A percentile compares a stretch with the other conserved stretches of the same genome.
Conservation (phyloP, 2,113 vertebrate species). For the Misgurnus mizolepis region DNA sequence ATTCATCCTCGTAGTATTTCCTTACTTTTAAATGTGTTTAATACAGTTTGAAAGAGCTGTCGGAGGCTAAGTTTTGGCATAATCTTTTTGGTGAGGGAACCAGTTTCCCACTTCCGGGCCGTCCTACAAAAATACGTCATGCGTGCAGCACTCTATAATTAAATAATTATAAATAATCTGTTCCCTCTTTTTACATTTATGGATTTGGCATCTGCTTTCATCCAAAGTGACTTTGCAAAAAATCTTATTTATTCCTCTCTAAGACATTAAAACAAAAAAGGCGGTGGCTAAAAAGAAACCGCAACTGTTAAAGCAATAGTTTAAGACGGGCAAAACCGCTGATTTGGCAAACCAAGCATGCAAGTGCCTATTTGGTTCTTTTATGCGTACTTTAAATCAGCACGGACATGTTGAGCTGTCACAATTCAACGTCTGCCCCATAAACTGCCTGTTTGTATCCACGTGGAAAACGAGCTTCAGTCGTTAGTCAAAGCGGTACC, state of each 20-base stretch:
- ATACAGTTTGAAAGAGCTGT: no score
- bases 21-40: no score
- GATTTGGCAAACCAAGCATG: conserved; percentile 30
- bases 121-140: no score
- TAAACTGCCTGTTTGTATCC: conserved; percentile 34
- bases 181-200: no score
- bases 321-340: conserved; percentile 53
- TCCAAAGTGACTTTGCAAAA: no score
- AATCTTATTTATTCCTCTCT: conserved; percentile 39
- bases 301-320: conserved; percentile 58
- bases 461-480: conserved; percentile 21
- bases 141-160: no score
- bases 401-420: conserved; percentile 28
- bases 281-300: conserved; percentile 32
- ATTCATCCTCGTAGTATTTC: no score
- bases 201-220: no score
- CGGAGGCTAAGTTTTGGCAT: no score
- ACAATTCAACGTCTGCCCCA: conserved; percentile 32
- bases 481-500: not conserved
- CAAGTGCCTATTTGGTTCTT: conserved; percentile 37
- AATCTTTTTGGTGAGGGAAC: no score
- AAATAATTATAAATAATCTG: no score
- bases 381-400: conserved; percentile 50
- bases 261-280: not conserved
- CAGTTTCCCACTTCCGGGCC: no score